phyloP scores from a whole-genome alignment of 2,797 vertebrate species.

The Hydrolagus colliei region DNA sequence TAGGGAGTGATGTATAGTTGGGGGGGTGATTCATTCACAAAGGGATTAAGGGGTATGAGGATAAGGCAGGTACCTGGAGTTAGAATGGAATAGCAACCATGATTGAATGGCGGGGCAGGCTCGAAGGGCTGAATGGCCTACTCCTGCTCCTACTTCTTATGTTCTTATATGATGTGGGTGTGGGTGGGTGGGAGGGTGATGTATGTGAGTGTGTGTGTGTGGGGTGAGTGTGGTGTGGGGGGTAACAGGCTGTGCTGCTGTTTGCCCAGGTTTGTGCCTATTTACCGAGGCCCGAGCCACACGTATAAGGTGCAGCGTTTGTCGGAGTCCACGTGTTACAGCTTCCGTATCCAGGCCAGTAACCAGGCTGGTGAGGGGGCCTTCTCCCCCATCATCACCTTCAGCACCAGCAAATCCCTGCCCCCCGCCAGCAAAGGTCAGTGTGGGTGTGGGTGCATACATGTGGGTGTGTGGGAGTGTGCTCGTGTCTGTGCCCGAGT shows the following conservation, averaged over 20 bases:
- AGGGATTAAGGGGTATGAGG: no score
- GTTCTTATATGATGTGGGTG: no score
- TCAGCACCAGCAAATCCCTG: constrained; percentile 87
- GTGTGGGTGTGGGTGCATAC: constrained; percentile 12
- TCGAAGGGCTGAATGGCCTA: no score
- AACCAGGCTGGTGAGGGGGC: constrained; percentile 86
- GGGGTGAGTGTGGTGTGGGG: no score
- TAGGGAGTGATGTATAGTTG: no score
- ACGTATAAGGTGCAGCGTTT: constrained; percentile 93
- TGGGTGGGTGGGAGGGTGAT: neutral
- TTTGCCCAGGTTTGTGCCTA: constrained; percentile 74
- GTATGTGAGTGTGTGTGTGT: no score
- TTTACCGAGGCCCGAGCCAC: constrained; percentile 92
- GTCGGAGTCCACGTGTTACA: constrained; percentile 82
- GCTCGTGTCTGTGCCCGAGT: neutral
- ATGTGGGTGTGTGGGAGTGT: neutral
- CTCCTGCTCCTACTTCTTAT: no score
- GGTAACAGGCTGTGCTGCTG: no score
- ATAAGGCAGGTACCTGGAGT: no score
- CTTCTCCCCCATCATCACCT: constrained; percentile 79
- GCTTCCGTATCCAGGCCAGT: constrained; percentile 88
- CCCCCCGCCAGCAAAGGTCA: constrained; percentile 92
- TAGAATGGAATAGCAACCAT: no score
- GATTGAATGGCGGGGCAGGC: no score
- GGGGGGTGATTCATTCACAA: no score